Conservation (phyloP, 2,888 invertebrate genomes). For the Rhyacophila evoluta region DNA sequence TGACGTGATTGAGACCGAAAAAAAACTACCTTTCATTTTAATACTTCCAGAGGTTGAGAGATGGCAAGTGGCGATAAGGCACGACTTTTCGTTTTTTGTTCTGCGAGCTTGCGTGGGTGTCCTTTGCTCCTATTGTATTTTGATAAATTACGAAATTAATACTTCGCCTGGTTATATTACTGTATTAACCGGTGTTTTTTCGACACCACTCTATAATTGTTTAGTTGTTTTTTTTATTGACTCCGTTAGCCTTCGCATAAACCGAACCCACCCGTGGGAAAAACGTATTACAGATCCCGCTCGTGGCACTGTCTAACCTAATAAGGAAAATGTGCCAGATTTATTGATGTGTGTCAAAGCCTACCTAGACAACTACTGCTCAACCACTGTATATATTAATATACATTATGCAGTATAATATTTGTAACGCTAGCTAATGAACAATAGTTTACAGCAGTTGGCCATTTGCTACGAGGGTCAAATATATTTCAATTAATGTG, state of each 20-base stretch:
- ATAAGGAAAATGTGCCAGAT: constrained; percentile 24
- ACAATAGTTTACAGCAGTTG: too few species aligned
- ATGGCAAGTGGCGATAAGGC: background rate
- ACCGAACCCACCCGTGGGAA: constrained; percentile 6
- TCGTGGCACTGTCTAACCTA: background rate
- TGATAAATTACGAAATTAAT: constrained; percentile 22
- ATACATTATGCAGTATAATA: too few species aligned
- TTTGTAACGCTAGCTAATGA: too few species aligned
- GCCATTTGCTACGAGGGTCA: too few species aligned
- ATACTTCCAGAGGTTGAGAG: background rate
- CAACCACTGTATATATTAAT: background rate
- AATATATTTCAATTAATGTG: too few species aligned
- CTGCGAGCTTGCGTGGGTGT: constrained; percentile 3
- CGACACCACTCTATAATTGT: constrained; percentile 24
- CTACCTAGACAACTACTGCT: background rate
- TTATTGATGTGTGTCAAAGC: constrained; percentile 17
- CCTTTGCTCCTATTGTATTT: constrained; percentile 22
- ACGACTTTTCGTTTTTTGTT: constrained; percentile 3
- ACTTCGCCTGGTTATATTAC: constrained; percentile 9
- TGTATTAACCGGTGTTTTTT: constrained; percentile 19
- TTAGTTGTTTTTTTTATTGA: background rate
- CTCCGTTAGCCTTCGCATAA: constrained; percentile 7
- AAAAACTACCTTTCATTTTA: background rate
- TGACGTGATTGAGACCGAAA: background rate
- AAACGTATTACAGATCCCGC: constrained; percentile 22